A percentile compares a stretch with the other conserved stretches of the same genome.
These are phyloP conservation scores for Heliconius eleuchia DNA, from an alignment of 1,140 invertebrate genomes.

Conservation along the genomic window DNA sequence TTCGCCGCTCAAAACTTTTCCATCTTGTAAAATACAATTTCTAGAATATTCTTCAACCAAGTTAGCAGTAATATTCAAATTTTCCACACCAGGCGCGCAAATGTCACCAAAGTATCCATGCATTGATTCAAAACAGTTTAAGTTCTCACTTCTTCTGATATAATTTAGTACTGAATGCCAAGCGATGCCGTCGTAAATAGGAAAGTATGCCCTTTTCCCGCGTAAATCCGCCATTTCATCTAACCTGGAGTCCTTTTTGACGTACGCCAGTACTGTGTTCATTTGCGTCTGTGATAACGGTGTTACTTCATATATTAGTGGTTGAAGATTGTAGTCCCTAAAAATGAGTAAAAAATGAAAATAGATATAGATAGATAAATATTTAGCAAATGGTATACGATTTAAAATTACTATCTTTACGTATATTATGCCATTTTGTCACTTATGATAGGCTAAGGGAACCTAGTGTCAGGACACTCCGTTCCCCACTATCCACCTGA, in stretches of 20 bases:
- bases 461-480: too few species aligned
- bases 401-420: too few species aligned
- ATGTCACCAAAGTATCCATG: slow-evolving; percentile 84
- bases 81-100: slow-evolving; percentile 82
- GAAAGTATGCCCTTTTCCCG: slow-evolving; percentile 87
- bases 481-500: too few species aligned
- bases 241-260: slow-evolving; percentile 83
- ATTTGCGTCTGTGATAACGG: slow-evolving; percentile 81
- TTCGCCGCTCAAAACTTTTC: slow-evolving; percentile 73
- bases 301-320: slow-evolving; percentile 85
- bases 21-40: slow-evolving; percentile 60
- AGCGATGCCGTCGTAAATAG: slow-evolving; percentile 85
- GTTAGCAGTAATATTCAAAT: slow-evolving; percentile 35
- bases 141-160: slow-evolving; percentile 68
- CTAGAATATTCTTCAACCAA: slow-evolving; percentile 49
- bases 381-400: too few species aligned
- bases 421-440: too few species aligned
- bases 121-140: slow-evolving; percentile 76
- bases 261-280: slow-evolving; percentile 86
- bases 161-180: slow-evolving; percentile 84
- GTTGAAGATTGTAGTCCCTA: slow-evolving; percentile 83
- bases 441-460: too few species aligned
- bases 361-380: not conserved
- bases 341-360: slow-evolving; percentile 45
- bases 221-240: slow-evolving; percentile 83